Base-by-base conservation (phyloP, 2,113 vertebrate species). In the Passerina amoena region DNA sequence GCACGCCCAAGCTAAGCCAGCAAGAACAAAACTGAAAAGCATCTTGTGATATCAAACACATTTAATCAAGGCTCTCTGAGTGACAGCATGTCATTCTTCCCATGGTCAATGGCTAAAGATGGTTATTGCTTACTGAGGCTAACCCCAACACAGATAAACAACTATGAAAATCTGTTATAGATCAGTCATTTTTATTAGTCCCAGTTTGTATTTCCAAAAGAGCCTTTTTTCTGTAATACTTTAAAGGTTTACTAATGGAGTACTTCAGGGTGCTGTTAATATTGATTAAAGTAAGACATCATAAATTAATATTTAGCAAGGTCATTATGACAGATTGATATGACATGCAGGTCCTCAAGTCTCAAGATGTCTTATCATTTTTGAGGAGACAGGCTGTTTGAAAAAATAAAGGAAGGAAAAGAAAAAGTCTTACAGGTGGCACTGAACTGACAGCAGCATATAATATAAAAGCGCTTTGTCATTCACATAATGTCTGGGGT, bases 401-500 rank as follows among this genome's bases (percentile, higher is more conserved):
- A 91, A 89, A 94, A 92, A 88, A 87, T 87, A 90, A 90, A 95
- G 82, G 66, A 75, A 95, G 90, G 79, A 86, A 91, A 85, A 86
- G 31, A 73, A 80, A 80, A 90, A 77, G 63, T 93, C 96, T 96
- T 97, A 97, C 96, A 98, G 97, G 98, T 97, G 96, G 98, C 96
- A 94, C 87, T 35, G 86, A 97, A 94, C 76, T 97, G 97, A 96
- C 95, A 97, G 96, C 92, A 95, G 94, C 51, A 80, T 91, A 95
- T 80, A 96, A 97, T 96, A 96, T 96, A 98, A 98, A 98, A 98
- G 96, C 78, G 95, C 97, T 98, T 97, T 98, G 98, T 98, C 98
- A 98, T 98, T 97, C 98, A 96, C 97, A 98, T 96, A 97, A 97
- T 92, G 96, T 98, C 98, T 98, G 94, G 97, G 96, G 97, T 98